Evolutionary conservation across 2,797 vertebrate species (phyloP), one percentile per base, ranked within the genome.

Genomic region (Microchirus variegatus): DNA sequence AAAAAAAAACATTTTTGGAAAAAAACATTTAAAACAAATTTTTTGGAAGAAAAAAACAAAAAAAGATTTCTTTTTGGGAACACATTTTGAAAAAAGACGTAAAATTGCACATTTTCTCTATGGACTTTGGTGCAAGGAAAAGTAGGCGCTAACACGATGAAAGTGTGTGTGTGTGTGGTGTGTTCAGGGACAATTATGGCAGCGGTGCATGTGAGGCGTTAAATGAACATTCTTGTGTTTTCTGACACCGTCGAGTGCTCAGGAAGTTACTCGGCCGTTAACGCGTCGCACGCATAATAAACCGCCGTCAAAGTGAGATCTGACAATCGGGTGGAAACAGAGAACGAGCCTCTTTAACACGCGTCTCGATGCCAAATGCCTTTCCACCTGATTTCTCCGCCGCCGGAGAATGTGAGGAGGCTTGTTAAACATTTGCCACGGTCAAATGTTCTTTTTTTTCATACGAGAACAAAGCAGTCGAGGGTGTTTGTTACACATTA

Each of bases 371-470:
- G 36, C 53, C 71, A 48, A 78, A 76, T n/a, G 44, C 46, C 61
- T 70, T 81, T 81, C 70, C 70, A 64, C 76, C 70, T 74, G 77
- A 76, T 64, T 72, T 68, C 45, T 36, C 45, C 38, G 41, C 70
- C 52, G 65, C 46, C 13, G 18, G 54, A 52, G 26, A 58, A 38
- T 38, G 11, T 38, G 12, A 17, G 35, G 52, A 36, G 50, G 35
- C 54, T 63, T 67, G 76, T 85, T 83, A 80, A 87, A 85, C 79
- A 84, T 85, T 88, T 70, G 40, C 75, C 26, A 50, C 2, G 9
- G 50, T 53, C 26, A 36, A 46, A 63, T 82, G 78, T 22, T 22
- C 5, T 22, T 77, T 85, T 78, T 64, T 69, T 83, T 78, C 60
- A 74, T 66, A n/a, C 50, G 74, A 46, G 53, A 17, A 37, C 17